A percentile compares a stretch with the other conserved stretches of the same genome.
phyloP scores from a whole-genome alignment of 92 coral and sea anemone genomes.

The Phenganax subtilis region DNA sequence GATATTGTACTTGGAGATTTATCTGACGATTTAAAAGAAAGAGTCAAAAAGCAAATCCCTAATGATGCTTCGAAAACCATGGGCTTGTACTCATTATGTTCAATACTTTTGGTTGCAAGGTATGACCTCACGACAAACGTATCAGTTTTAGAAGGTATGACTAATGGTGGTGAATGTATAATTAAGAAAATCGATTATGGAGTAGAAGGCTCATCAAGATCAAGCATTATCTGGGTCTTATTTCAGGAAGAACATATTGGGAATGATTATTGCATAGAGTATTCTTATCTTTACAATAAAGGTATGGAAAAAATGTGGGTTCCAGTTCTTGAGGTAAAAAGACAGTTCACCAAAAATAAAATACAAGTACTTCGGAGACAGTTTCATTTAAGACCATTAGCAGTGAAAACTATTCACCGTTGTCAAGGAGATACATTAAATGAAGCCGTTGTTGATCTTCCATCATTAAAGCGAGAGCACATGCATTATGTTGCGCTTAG shows the following conservation, averaged over 20 bases:
- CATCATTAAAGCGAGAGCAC: constrained; percentile 40
- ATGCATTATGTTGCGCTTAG: constrained; percentile 53
- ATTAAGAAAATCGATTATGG: constrained; percentile 54
- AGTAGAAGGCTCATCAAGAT: constrained; percentile 45
- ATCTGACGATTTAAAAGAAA: constrained; percentile 45
- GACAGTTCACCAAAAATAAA: constrained; percentile 42
- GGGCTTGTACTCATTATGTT: constrained; percentile 48
- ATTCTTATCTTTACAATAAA: constrained; percentile 29
- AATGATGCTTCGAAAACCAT: constrained; percentile 52
- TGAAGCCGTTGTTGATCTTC: constrained; percentile 54
- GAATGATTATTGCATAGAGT: constrained; percentile 40
- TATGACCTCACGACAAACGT: constrained; percentile 59
- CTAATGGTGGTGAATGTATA: constrained; percentile 56
- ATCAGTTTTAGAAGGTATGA: constrained; percentile 48
- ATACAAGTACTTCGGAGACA: constrained; percentile 48
- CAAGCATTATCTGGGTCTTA: constrained; percentile 56
- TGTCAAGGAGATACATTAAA: constrained; percentile 53
- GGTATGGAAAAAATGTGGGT: constrained; percentile 39
- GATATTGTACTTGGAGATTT: constrained; percentile 57
- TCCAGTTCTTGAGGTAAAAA: constrained; percentile 47
- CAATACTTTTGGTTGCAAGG: constrained; percentile 40
- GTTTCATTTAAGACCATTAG: constrained; percentile 49
- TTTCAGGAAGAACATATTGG: constrained; percentile 38
- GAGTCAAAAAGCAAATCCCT: constrained; percentile 52
- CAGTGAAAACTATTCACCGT: constrained; percentile 55